Evolutionary conservation across 2,113 vertebrate genomes (phyloP).

Genomic region (Progne subis): DNA sequence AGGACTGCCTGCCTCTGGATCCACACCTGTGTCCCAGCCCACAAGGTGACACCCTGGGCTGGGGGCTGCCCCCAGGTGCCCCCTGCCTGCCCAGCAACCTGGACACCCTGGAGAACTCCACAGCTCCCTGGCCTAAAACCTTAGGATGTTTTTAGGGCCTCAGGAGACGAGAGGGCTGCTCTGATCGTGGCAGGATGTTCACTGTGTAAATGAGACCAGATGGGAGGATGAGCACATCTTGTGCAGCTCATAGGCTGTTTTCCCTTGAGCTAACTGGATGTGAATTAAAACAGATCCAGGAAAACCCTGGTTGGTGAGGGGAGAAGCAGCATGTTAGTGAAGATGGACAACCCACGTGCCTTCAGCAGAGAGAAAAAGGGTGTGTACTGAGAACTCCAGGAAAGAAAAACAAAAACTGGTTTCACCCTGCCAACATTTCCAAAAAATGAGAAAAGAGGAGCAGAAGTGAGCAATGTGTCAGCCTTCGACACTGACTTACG

Average conservation of each 20-base stretch:
- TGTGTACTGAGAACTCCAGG: neutral
- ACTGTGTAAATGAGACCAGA: neutral
- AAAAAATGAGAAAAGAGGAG: neutral
- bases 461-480: neutral
- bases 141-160: neutral
- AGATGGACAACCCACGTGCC: neutral
- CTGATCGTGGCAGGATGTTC: neutral
- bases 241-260: neutral
- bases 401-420: neutral
- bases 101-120: neutral
- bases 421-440: neutral
- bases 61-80: neutral
- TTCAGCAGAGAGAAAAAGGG: neutral
- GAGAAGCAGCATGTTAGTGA: neutral
- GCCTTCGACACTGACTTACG: neutral
- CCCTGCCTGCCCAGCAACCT: neutral
- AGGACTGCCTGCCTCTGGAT: neutral
- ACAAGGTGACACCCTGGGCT: neutral
- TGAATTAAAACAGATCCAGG: neutral
- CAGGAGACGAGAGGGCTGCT: neutral
- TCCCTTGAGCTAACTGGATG: neutral
- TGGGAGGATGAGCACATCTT: neutral
- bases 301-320: neutral
- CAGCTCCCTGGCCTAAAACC: neutral
- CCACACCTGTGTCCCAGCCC: rapidly evolving